Evolutionary conservation across 2,888 invertebrate species (phyloP), one percentile per base, ranked within the genome.

Genomic region (Orthosia incerta): DNA sequence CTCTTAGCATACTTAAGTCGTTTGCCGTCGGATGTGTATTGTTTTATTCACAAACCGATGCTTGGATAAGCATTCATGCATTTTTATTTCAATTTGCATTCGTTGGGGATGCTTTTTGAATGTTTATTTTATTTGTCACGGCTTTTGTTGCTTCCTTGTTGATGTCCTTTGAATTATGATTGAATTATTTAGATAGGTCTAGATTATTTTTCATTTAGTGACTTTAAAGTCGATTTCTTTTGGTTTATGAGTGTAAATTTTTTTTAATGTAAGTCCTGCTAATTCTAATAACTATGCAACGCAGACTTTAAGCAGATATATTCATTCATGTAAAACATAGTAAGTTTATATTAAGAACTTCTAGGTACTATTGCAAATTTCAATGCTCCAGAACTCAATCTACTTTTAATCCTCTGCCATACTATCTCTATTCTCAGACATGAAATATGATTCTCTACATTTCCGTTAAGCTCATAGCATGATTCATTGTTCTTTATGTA

Each of bases 81-180:
- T 93, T 93, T 92, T 91, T 91, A 91, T 93, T 91, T 93, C 91
- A 91, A 92, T 93, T 91, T 91, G 84, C 89, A 88, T 87, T 83
- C 81, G 83, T 81, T 82, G 87, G 87, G 86, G 86, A 85, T 86
- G 88, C 85, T 87, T 74, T 85, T 74, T 80, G 80, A 76, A 82
- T 86, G 75, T 84, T 76, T 88, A 82, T 88, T 84, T 88, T 83
- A 85, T 84, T 79, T 86, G 70, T 76, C 79, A 79, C 68, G 62
- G n/a, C 69, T 75, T 67, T 50, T 73, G 64, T 70, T 31, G 75
- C 62, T 80, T 80, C 76, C 61, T 76, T 71, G 71, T 75, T 69
- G 64, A 73, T 65, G 39, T 65, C 57, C 12, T 62, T 67, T 18
- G 56, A 72, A 71, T 73, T 66, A 67, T 68, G 18, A 61, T 70